Conservation (phyloP, 1,140 invertebrate species). For the Drosophila mojavensis region DNA sequence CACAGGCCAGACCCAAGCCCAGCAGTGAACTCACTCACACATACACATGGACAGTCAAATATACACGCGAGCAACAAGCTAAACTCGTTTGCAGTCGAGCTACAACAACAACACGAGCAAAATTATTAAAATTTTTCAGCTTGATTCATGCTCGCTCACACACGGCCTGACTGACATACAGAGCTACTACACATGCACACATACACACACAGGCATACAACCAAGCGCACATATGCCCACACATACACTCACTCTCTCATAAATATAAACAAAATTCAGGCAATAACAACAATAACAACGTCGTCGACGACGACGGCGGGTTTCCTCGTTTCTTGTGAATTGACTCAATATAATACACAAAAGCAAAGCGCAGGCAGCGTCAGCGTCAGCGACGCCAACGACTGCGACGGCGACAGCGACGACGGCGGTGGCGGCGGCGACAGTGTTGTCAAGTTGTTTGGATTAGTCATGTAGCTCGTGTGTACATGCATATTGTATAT, state of each 20-base stretch:
- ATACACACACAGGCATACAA: slow-evolving; percentile 11
- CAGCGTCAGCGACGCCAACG: slow-evolving; percentile 24
- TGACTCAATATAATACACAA: slow-evolving; percentile 71
- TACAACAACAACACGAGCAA: slow-evolving; percentile 53
- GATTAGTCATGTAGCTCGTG: slow-evolving; percentile 75
- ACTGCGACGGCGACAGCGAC: slow-evolving; percentile 18
- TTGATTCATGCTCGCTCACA: slow-evolving; percentile 73
- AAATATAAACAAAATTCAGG: slow-evolving; percentile 52
- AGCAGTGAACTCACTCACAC: slow-evolving; percentile 36
- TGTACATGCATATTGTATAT: slow-evolving; percentile 12
- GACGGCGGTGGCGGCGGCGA: slow-evolving; percentile 43
- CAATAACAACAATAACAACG: slow-evolving; percentile 30
- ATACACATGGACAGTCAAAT: slow-evolving; percentile 1
- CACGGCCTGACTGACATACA: slow-evolving; percentile 19
- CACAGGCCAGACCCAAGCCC: slow-evolving; percentile 38
- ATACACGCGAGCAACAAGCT: slow-evolving; percentile 57
- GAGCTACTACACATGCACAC: slow-evolving; percentile 1
- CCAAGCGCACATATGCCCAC: slow-evolving; percentile 21
- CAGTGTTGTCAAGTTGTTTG: slow-evolving; percentile 81
- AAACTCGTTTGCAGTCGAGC: slow-evolving; percentile 68
- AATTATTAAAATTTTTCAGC: slow-evolving; percentile 80
- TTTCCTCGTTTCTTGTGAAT: slow-evolving; percentile 83
- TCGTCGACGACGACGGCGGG: slow-evolving; percentile 58
- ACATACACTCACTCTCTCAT: slow-evolving; percentile 21
- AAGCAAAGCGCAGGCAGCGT: slow-evolving; percentile 49